phyloP scores from a whole-genome alignment of 1,140 invertebrate genomes.

The Diorhabda sublineata region DNA sequence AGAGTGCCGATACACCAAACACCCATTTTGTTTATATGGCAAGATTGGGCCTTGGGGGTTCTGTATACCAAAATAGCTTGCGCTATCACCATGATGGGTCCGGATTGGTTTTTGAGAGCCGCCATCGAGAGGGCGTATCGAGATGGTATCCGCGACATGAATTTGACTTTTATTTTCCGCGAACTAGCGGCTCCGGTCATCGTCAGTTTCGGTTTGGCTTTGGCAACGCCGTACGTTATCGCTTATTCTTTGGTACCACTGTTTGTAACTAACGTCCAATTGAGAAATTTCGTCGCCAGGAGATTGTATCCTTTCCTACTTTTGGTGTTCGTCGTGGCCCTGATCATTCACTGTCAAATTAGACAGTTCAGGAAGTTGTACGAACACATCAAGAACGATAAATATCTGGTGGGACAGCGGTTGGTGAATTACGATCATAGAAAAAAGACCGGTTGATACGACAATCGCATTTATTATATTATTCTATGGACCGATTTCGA shows the following conservation, averaged over 20 bases:
- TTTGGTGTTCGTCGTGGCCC: constrained; percentile 61
- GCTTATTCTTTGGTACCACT: constrained; percentile 80
- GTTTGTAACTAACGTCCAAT: constrained; percentile 66
- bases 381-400: constrained; percentile 99
- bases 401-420: constrained; percentile 92
- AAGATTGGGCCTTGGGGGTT: constrained; percentile 96
- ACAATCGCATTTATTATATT: too few species aligned
- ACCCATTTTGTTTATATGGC: constrained; percentile 91
- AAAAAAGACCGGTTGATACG: constrained; percentile 41
- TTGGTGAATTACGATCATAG: constrained; percentile 92
- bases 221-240: constrained; percentile 86
- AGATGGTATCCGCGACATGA: constrained; percentile 90
- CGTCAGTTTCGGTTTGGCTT: constrained; percentile 76
- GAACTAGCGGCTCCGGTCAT: constrained; percentile 87
- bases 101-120: constrained; percentile 87
- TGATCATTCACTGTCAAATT: constrained; percentile 70
- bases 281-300: constrained; percentile 75
- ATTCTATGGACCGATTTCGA: too few species aligned
- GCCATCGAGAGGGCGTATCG: constrained; percentile 86
- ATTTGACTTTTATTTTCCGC: constrained; percentile 78
- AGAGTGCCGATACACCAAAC: constrained; percentile 92
- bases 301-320: constrained; percentile 88
- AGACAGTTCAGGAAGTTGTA: constrained; percentile 91
- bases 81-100: constrained; percentile 95
- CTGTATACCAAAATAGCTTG: constrained; percentile 98